Conservation (phyloP, 64 coral and sea anemone genomes). For the Acropora tenuis region DNA sequence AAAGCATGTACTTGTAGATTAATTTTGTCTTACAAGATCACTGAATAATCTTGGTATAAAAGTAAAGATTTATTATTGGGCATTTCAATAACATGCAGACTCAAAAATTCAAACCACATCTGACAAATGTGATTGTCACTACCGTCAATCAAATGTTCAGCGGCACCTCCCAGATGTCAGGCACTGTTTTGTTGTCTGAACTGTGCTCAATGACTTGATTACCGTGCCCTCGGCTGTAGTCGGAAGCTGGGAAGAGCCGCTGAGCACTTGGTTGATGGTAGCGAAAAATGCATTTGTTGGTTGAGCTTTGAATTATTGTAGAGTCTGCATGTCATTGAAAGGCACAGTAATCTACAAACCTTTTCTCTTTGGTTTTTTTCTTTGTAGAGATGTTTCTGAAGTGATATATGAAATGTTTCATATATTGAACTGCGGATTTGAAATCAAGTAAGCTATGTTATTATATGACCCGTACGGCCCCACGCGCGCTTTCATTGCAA, state of each 20-base stretch:
- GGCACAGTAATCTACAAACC: background rate
- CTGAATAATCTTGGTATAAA: background rate
- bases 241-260: background rate
- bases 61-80: background rate
- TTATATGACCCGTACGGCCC: too few species aligned
- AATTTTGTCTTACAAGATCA: slow-evolving; percentile 5
- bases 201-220: background rate
- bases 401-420: too few species aligned
- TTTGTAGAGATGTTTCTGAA: background rate
- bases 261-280: background rate
- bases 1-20: background rate
- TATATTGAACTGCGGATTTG: too few species aligned
- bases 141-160: background rate
- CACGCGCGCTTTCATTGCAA: too few species aligned
- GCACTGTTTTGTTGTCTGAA: slow-evolving; percentile 4
- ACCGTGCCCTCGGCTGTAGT: background rate
- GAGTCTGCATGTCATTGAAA: background rate
- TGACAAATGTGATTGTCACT: background rate
- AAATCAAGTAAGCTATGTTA: too few species aligned
- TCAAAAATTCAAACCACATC: background rate
- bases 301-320: background rate
- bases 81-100: background rate
- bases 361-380: background rate
- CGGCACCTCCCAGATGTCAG: background rate
- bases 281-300: background rate